phyloP scores from a whole-genome alignment of 2,888 invertebrate species.

The Oscheius sp. region DNA sequence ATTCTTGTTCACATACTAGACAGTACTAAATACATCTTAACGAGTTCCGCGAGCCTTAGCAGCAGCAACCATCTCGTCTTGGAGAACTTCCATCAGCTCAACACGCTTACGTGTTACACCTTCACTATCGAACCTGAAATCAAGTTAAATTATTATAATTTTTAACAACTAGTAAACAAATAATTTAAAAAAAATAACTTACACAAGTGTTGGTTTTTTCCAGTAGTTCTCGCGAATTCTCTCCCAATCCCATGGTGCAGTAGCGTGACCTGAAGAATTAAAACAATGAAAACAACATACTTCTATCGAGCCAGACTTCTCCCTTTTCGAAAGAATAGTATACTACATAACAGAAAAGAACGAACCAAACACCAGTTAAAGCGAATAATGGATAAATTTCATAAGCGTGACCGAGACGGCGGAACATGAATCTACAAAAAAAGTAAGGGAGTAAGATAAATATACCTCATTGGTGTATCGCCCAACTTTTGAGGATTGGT shows the following conservation, averaged over 20 bases:
- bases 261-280: slow-evolving; percentile 39
- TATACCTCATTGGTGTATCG: slow-evolving; percentile 60
- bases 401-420: slow-evolving; percentile 61
- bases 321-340: slow-evolving; percentile 56
- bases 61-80: slow-evolving; percentile 58
- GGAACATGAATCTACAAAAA: slow-evolving; percentile 56
- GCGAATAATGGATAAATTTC: slow-evolving; percentile 62
- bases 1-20: slow-evolving; percentile 20
- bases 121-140: slow-evolving; percentile 54
- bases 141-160: background rate
- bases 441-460: background rate
- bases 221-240: slow-evolving; percentile 60
- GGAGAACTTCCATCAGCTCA: slow-evolving; percentile 61
- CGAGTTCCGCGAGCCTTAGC: slow-evolving; percentile 58
- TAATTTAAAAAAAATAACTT: slow-evolving; percentile 10
- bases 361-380: slow-evolving; percentile 54
- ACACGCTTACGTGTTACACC: slow-evolving; percentile 64
- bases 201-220: slow-evolving; percentile 53
- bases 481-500: slow-evolving; percentile 62
- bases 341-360: slow-evolving; percentile 47
- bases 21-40: slow-evolving; percentile 23
- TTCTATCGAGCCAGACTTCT: slow-evolving; percentile 66
- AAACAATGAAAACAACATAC: slow-evolving; percentile 51
- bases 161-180: background rate
- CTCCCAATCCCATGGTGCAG: slow-evolving; percentile 66